A percentile compares a stretch with the other conserved stretches of the same genome.
phyloP scores from a whole-genome alignment of 2,797 vertebrate genomes.

The Garrulus glandarius region DNA sequence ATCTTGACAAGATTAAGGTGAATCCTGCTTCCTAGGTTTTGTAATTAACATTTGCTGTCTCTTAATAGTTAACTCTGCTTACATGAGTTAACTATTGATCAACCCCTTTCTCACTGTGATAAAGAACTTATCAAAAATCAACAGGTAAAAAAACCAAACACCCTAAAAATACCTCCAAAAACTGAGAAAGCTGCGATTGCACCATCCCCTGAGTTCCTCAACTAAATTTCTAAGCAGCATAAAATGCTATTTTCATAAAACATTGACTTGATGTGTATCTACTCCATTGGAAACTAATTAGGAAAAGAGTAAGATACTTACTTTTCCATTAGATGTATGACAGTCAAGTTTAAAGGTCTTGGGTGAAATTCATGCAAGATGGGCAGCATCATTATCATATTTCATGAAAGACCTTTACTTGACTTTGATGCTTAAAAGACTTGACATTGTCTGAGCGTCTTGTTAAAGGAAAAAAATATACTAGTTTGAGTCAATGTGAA shows the following conservation, averaged over 20 bases:
- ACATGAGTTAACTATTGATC: too few species aligned
- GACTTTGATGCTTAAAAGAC: background rate
- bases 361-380: background rate
- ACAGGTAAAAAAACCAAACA: rapidly evolving
- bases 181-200: background rate
- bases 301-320: background rate
- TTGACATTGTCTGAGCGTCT: background rate
- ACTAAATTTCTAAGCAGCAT: background rate
- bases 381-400: background rate
- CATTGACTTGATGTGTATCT: background rate
- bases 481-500: background rate
- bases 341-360: background rate
- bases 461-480: background rate
- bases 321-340: background rate
- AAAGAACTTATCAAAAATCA: background rate
- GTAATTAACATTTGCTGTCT: too few species aligned
- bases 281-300: background rate
- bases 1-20: too few species aligned
- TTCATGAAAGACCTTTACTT: background rate
- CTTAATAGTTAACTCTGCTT: too few species aligned
- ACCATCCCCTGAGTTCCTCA: background rate
- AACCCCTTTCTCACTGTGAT: background rate
- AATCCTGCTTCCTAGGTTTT: too few species aligned
- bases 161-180: background rate
- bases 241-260: background rate